Conservation (phyloP, 2,888 invertebrate genomes). For the Lysandra bellargus region DNA sequence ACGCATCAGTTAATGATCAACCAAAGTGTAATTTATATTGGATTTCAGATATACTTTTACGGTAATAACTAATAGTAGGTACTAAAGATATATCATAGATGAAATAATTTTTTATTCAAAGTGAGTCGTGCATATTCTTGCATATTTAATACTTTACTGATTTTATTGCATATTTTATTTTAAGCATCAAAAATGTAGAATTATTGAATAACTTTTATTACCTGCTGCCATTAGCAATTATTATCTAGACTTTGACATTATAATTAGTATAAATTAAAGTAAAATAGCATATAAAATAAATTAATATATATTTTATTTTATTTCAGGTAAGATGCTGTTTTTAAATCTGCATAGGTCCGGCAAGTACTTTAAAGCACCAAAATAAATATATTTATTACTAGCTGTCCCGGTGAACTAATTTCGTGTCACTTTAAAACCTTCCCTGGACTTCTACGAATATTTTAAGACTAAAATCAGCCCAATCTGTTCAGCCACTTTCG, state of each 20-base stretch:
- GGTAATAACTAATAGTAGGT: no score
- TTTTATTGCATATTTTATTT: slow-evolving; percentile 35
- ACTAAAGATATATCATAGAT: no score
- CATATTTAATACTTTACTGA: slow-evolving; percentile 7
- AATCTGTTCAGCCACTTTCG: no score
- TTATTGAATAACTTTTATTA: background rate
- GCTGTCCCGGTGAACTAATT: no score
- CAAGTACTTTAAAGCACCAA: background rate
- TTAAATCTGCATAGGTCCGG: background rate
- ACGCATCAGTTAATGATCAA: no score
- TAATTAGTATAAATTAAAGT: slow-evolving; percentile 14
- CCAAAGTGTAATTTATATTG: no score
- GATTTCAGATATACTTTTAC: no score
- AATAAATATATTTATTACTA: background rate
- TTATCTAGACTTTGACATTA: background rate
- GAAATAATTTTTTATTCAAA: no score
- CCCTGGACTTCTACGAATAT: no score
- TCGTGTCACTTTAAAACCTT: no score
- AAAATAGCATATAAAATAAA: background rate
- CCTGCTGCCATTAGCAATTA: background rate
- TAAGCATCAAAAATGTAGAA: background rate
- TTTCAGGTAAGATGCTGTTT: slow-evolving; percentile 19
- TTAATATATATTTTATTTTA: background rate
- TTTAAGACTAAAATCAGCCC: no score
- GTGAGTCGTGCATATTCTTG: background rate